phyloP scores from a whole-genome alignment of 92 coral and sea anemone genomes.

The Umimayanthus chanpuru region DNA sequence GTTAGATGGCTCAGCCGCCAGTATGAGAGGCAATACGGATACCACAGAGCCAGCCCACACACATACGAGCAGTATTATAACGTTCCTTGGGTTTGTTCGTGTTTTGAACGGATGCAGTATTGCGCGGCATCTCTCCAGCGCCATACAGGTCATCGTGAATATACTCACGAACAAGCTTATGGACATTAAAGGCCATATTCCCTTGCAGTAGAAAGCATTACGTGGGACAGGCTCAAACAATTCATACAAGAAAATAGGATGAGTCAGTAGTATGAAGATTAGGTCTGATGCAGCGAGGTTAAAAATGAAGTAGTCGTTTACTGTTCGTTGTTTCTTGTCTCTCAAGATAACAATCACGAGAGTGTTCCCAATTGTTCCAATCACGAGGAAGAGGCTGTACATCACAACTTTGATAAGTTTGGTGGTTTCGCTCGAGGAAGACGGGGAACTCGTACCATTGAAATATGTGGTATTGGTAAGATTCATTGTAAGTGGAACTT shows the following conservation, averaged over 20 bases:
- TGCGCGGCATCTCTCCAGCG: conserved; percentile 81
- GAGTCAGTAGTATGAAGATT: conserved; percentile 68
- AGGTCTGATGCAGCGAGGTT: conserved; percentile 78
- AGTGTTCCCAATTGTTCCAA: conserved; percentile 75
- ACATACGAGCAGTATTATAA: conserved; percentile 44
- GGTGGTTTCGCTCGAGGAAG: conserved; percentile 48
- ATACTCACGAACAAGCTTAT: conserved; percentile 72
- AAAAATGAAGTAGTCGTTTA: conserved; percentile 75
- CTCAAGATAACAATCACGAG: conserved; percentile 68
- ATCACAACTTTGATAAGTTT: conserved; percentile 60
- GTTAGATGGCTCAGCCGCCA: conserved; percentile 60
- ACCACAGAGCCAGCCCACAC: conserved; percentile 66
- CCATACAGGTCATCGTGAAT: conserved; percentile 74
- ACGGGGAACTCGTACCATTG: background rate
- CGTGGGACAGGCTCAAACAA: conserved; percentile 63
- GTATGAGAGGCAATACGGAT: conserved; percentile 68
- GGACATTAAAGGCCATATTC: conserved; percentile 89
- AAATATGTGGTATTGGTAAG: background rate
- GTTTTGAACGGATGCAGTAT: conserved; percentile 73
- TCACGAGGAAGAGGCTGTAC: conserved; percentile 64
- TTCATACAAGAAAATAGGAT: conserved; percentile 76
- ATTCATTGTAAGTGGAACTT: background rate
- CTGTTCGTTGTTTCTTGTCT: conserved; percentile 65
- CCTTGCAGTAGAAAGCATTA: conserved; percentile 73
- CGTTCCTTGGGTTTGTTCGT: conserved; percentile 60